These are phyloP conservation scores for Malurus leucopterus DNA, from an alignment of 2,797 vertebrate genomes.

Conservation along the genomic window DNA sequence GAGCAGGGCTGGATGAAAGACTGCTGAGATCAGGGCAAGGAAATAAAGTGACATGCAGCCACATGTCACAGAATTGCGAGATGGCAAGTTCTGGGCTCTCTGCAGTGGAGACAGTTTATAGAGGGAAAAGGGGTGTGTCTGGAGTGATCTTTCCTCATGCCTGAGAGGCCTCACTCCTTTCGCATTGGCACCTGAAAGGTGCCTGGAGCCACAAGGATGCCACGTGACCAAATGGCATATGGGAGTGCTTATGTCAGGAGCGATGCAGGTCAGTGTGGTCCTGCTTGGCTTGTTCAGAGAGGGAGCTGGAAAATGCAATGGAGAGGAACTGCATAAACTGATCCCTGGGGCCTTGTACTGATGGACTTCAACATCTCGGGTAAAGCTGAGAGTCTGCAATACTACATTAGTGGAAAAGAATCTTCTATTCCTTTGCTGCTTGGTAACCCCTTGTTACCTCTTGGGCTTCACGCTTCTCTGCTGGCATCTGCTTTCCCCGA, in stretches of 20 bases:
- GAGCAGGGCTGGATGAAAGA: neutral
- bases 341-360: neutral
- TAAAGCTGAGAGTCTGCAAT: neutral
- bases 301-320: neutral
- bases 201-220: neutral
- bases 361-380: rapidly evolving
- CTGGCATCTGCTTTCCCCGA: neutral
- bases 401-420: neutral
- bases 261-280: neutral
- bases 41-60: neutral
- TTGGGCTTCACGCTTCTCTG: neutral
- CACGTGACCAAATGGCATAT: rapidly evolving
- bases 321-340: neutral
- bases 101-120: neutral
- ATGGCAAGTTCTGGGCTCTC: neutral
- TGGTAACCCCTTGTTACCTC: neutral
- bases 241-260: neutral
- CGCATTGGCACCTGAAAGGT: rapidly evolving
- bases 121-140: neutral
- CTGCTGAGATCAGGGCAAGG: neutral
- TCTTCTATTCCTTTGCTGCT: neutral
- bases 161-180: neutral
- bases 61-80: rapidly evolving
- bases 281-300: neutral
- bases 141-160: neutral